A percentile compares a stretch with the other conserved stretches of the same genome.
These are phyloP conservation scores for Kuschelorhynchus macadamiae DNA, from an alignment of 2,888 invertebrate species.

Conservation along the genomic window DNA sequence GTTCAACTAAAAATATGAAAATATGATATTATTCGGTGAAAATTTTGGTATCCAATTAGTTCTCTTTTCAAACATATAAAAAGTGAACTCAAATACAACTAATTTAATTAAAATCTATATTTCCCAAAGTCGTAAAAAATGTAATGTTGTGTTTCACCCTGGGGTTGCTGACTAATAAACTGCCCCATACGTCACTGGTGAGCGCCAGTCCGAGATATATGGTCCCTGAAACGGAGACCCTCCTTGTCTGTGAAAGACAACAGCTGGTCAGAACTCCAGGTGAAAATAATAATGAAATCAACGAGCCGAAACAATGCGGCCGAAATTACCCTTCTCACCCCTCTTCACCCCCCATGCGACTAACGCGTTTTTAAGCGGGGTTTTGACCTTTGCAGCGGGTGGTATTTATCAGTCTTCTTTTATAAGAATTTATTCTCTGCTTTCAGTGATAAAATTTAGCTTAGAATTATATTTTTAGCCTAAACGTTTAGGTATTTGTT, in stretches of 20 bases:
- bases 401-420: slow-evolving; percentile 3
- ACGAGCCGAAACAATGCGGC: slow-evolving; percentile 68
- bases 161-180: slow-evolving; percentile 65
- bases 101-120: slow-evolving; percentile 10
- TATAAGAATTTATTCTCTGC: not conserved
- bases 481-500: too few species aligned
- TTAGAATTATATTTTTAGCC: too few species aligned
- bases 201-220: slow-evolving; percentile 64
- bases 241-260: slow-evolving; percentile 53
- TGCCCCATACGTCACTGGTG: slow-evolving; percentile 62
- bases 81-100: too few species aligned
- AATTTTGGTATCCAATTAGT: too few species aligned
- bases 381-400: slow-evolving; percentile 42
- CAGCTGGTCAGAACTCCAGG: slow-evolving; percentile 62
- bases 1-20: too few species aligned
- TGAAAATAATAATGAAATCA: slow-evolving; percentile 69
- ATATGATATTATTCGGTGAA: too few species aligned
- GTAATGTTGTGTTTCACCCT: slow-evolving; percentile 38
- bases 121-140: slow-evolving; percentile 18
- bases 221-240: slow-evolving; percentile 67
- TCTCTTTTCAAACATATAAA: too few species aligned
- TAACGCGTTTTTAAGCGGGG: slow-evolving; percentile 49
- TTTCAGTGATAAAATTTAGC: too few species aligned
- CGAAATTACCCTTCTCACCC: slow-evolving; percentile 52
- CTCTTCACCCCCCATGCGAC: slow-evolving; percentile 41